Base-by-base conservation (phyloP, 2,888 invertebrate species). In the Ellobium chinense region DNA sequence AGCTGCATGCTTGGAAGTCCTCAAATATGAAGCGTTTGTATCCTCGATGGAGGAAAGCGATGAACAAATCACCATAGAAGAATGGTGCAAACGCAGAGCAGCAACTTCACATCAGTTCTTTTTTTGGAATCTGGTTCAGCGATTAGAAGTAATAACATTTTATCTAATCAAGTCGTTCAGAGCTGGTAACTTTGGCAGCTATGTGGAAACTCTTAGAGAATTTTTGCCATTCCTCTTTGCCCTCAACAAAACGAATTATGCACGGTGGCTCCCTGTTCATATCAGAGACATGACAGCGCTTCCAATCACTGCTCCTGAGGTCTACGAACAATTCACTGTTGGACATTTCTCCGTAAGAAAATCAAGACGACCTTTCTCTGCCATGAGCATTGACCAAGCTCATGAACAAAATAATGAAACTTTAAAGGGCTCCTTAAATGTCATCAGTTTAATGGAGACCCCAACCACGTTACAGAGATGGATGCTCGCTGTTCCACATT, bases 191-290 rank as follows among this genome's bases (percentile, higher is more conserved):
- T 74, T 74, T 24, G 9, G 18, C 2, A 18, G 73, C 21, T 80
- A 82, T 68, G 63, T 80, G 3, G 69, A 82, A 36, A 34, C 63
- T 14, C 39, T 46, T 12, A 46, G 18, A 18, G 80, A 7, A 46
- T 12, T 46, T 46, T 18, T 46, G 46, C 46, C 46, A 12, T 46
- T 46, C 18, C 46, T 12, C 18, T 46, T 46, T 46, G 18, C 46
- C 18, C 46, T 46, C n/a, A n/a, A 81, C 63, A 73, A 78, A 29
- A 24, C 63, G 18, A 70, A 83, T 37, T 83, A 81, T 68, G 46
- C 83, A 29, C 31, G 83, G 31, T 83, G 81, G 83, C 18, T 81
- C 1, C 77, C 81, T 46, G 72, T 83, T 31, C 77, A 81, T 58
- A 72, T 56, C 34, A 56, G 75, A 60, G 80, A 82, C 56, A 78